Base-by-base conservation (phyloP, 2,888 invertebrate genomes). In the Cryptus armator region DNA sequence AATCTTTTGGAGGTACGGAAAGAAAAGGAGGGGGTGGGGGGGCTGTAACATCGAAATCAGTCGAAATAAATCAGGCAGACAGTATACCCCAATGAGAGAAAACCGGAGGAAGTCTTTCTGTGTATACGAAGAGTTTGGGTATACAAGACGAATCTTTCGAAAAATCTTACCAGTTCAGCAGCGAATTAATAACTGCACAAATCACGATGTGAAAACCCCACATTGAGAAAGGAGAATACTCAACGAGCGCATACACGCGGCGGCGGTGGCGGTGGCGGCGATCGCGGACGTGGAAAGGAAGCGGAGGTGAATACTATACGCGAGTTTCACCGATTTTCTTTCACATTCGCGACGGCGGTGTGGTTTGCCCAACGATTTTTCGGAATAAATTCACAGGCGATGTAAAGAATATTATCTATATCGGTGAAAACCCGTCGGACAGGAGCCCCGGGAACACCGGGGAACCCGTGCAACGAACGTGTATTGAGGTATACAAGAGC, bases 361-460 rank as follows among this genome's bases (percentile, higher is more conserved):
- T 16, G 16, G 37, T 43, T 43, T 16, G 59, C 32, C 44, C 24
- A 5, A 46, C 62, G n/a, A 14, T 51, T 32, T 77, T 80, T 80
- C 64, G 76, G 85, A 85, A 85, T 85, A 85, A 80, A 85, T 85
- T 85, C 85, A 77, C 85, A 29, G 70, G 67, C 72, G 67, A 76
- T 85, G 85, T 85, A 85, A 85, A 85, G 85, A 83, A 85, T 85
- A 82, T 85, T 83, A 85, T 85, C 85, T 85, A 83, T 80, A 72
- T 71, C 70, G 78, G 72, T 44, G 80, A 83, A 85, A 79, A 68
- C 72, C 71, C 78, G 85, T 79, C 85, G 85, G 85, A 85, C 79
- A 76, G 81, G 79, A 82, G 85, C 71, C 81, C 76, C 84, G 76
- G 44, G 71, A 82, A 75, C 72, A 76, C 70, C 75, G 16, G 29